phyloP scores from a whole-genome alignment of 2,113 vertebrate genomes.

The Oryctolagus cuniculus region mOryCun1.1 NC_091432.1:79142001-79142500 shows the following conservation, averaged over 20 bases:
- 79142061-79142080: background rate
- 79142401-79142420: background rate
- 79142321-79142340: background rate
- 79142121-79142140: background rate
- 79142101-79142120: background rate
- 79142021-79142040: background rate
- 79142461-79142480: background rate
- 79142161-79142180: background rate
- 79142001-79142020: background rate
- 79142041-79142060: background rate
- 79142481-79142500: no score
- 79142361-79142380: background rate
- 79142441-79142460: background rate
- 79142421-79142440: background rate
- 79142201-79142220: background rate
- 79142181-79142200: background rate
- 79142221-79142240: background rate
- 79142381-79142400: background rate
- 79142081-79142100: background rate
- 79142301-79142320: background rate
- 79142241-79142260: background rate
- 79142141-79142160: slow-evolving; percentile 5
- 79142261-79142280: background rate
- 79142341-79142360: background rate
- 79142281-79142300: background rate